Percentiles rank a stretch among this genome's conserved stretches.
phyloP scores from a whole-genome alignment of 2,113 vertebrate species.

The Hoplias malabaricus region DNA sequence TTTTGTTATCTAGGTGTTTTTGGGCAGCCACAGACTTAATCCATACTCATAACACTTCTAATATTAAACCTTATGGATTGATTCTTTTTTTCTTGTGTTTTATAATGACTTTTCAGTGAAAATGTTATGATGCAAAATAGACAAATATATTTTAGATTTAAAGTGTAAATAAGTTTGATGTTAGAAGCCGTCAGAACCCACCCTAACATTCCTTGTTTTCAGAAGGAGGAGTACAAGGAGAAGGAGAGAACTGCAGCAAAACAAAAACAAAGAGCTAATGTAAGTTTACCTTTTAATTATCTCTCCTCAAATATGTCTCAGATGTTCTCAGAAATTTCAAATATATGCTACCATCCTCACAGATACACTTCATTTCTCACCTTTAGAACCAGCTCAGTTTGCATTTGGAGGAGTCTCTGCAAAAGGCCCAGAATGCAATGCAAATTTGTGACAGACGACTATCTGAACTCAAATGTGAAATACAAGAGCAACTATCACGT shows the following conservation, averaged over 20 bases:
- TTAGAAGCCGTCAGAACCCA: background rate
- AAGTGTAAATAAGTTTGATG: no score
- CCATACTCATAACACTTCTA: no score
- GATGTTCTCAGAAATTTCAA: no score
- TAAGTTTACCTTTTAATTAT: constrained; percentile 13
- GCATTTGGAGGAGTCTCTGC: constrained; percentile 55
- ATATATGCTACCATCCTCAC: background rate
- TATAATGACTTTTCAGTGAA: background rate
- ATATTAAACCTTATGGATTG: no score
- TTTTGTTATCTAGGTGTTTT: no score
- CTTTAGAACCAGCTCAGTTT: constrained; percentile 57
- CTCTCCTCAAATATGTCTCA: no score
- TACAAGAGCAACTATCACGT: background rate
- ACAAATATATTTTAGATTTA: no score
- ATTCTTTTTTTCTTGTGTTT: no score
- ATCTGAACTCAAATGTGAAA: constrained; percentile 51
- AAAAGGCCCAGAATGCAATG: constrained; percentile 61
- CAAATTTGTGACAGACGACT: constrained; percentile 57
- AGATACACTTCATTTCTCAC: background rate
- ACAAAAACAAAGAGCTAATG: constrained; percentile 39
- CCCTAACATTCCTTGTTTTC: background rate
- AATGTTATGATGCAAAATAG: no score
- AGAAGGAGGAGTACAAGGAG: constrained; percentile 51
- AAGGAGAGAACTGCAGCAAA: constrained; percentile 37
- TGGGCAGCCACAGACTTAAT: no score